Percentiles rank a stretch among this genome's conserved stretches.
phyloP scores from a whole-genome alignment of 2,113 vertebrate genomes.

The Sterrhoptilus dennistouni region DNA sequence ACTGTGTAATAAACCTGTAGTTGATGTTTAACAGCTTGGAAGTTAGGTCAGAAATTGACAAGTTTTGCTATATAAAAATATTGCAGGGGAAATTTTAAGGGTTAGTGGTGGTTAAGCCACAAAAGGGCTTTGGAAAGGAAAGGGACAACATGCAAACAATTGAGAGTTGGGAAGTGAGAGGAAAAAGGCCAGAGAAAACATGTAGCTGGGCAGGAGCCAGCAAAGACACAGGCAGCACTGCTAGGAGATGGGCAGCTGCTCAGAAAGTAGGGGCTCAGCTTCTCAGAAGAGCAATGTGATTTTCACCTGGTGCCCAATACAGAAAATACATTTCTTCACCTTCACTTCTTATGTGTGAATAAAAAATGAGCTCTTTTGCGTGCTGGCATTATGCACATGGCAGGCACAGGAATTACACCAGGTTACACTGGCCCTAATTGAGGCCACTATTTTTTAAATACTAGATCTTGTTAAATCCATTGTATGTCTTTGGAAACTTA shows the following conservation, averaged over 20 bases:
- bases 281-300: neutral
- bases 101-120: neutral
- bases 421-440: fast-evolving
- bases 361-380: neutral
- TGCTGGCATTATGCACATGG: fast-evolving
- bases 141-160: neutral
- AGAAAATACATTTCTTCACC: neutral
- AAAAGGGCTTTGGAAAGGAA: neutral
- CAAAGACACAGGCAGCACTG: neutral
- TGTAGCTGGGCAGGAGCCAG: neutral
- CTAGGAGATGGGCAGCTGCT: neutral
- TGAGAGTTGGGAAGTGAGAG: neutral
- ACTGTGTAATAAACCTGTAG: neutral
- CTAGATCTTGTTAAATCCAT: neutral
- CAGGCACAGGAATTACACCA: neutral
- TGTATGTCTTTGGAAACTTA: neutral
- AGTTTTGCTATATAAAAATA: neutral
- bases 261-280: neutral
- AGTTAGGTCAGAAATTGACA: neutral
- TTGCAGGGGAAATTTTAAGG: neutral
- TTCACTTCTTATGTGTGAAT: neutral
- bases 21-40: neutral
- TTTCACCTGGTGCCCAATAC: neutral
- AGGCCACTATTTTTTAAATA: neutral
- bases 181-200: neutral